These are phyloP conservation scores for Coecobrya sp. DNA, from an alignment of 2,888 invertebrate genomes.

Conservation along the genomic window DNA sequence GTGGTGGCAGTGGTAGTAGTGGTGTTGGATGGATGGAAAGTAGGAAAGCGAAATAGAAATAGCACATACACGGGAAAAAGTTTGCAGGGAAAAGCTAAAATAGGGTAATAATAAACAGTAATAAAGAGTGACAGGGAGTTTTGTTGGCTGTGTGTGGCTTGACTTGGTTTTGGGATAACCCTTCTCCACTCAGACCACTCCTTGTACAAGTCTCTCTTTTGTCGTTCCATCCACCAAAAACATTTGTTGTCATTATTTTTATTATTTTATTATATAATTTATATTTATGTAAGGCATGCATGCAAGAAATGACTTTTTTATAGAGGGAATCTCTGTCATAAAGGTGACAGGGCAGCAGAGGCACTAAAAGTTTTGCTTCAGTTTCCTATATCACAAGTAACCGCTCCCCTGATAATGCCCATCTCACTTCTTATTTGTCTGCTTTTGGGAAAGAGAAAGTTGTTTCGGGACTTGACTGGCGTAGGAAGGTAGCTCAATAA, in stretches of 20 bases:
- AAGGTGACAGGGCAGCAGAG: too few species aligned
- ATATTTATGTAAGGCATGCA: too few species aligned
- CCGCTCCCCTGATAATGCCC: background rate
- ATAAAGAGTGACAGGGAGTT: constrained; percentile 57
- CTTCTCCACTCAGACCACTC: too few species aligned
- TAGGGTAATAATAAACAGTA: constrained; percentile 54
- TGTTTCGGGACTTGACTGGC: background rate
- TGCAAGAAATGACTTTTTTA: too few species aligned
- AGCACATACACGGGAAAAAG: background rate
- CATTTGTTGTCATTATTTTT: too few species aligned
- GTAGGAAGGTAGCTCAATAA: background rate
- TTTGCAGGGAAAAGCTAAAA: background rate
- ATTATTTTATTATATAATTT: too few species aligned
- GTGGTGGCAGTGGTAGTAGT: background rate
- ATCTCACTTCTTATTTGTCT: background rate
- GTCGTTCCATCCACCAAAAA: too few species aligned
- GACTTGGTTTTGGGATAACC: background rate
- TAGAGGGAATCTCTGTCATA: too few species aligned
- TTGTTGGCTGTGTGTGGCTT: background rate
- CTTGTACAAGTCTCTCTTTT: too few species aligned
- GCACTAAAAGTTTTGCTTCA: too few species aligned
- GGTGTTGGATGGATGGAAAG: background rate
- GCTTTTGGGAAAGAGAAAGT: background rate
- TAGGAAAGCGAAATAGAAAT: constrained; percentile 6
- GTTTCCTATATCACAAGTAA: too few species aligned